Evolutionary conservation across 2,113 vertebrate species (phyloP).

Genomic region (Heterotis niloticus): DNA sequence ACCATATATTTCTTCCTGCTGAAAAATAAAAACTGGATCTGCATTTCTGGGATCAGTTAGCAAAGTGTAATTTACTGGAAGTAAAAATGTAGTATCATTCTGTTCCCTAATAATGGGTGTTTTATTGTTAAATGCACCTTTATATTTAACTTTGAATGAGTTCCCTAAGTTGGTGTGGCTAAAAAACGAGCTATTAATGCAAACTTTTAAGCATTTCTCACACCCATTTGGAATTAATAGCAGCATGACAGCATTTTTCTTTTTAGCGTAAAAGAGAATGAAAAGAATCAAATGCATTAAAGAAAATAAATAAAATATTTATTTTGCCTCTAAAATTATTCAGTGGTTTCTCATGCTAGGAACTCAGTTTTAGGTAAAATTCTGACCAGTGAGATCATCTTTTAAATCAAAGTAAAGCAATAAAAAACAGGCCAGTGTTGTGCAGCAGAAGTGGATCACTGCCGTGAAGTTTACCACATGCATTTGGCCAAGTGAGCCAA

Average conservation of each 20-base stretch:
- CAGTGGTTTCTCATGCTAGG: no score
- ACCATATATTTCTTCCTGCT: not conserved
- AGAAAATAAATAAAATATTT: no score
- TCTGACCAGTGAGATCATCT: not conserved
- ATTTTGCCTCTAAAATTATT: no score
- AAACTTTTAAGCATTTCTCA: not conserved
- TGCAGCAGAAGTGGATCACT: not conserved
- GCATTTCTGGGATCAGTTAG: conserved; percentile 11
- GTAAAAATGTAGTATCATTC: conserved; percentile 24
- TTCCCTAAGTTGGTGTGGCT: conserved; percentile 8
- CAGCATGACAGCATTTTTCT: no score
- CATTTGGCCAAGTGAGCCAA: not conserved
- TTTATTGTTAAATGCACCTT: conserved; percentile 26
- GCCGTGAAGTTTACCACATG: not conserved
- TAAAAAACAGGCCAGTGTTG: not conserved
- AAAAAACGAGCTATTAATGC: not conserved
- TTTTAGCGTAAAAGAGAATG: no score
- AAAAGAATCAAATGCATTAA: no score
- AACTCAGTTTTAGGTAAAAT: no score
- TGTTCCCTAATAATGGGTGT: conserved; percentile 24
- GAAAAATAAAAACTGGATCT: conserved; percentile 18
- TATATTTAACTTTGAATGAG: conserved; percentile 23
- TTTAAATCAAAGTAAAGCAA: not conserved
- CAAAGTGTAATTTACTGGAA: conserved; percentile 23
- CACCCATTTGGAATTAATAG: not conserved